A percentile compares a stretch with the other conserved stretches of the same genome.
Evolutionary conservation across 1,140 invertebrate species (phyloP).

Genomic region (Diprion similis): DNA sequence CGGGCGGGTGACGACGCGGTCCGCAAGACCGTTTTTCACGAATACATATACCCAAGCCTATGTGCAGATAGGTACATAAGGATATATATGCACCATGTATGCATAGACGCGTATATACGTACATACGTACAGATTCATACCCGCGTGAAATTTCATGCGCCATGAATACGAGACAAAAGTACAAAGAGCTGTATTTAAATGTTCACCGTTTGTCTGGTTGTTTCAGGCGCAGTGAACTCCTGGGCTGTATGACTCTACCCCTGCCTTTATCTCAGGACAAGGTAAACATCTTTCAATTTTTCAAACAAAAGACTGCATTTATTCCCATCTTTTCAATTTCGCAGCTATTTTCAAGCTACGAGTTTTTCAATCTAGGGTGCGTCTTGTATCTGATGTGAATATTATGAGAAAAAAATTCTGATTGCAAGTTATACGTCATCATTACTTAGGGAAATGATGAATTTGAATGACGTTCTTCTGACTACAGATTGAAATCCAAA

Average conservation of each 20-base stretch:
- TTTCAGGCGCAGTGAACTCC: constrained; percentile 70
- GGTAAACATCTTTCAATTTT: constrained; percentile 51
- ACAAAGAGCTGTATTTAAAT: background rate
- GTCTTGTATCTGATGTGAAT: background rate
- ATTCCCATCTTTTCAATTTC: background rate
- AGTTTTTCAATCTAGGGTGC: background rate
- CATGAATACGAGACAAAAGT: background rate
- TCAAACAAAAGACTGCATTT: background rate
- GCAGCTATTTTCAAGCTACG: background rate
- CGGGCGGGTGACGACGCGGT: no score
- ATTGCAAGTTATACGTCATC: no score
- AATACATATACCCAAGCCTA: no score
- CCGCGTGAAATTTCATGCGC: background rate
- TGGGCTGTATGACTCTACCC: constrained; percentile 74
- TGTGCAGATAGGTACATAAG: no score
- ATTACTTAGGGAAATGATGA: no score
- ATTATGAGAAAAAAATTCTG: background rate
- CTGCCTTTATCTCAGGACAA: constrained; percentile 68
- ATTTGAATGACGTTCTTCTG: no score
- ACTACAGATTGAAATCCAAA: no score
- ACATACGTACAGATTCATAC: background rate
- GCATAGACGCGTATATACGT: background rate
- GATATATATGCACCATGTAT: background rate
- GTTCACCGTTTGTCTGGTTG: constrained; percentile 22
- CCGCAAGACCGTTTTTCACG: no score